Base-by-base conservation (phyloP, 2,888 invertebrate genomes). In the Glaucopsyche alexis region DNA sequence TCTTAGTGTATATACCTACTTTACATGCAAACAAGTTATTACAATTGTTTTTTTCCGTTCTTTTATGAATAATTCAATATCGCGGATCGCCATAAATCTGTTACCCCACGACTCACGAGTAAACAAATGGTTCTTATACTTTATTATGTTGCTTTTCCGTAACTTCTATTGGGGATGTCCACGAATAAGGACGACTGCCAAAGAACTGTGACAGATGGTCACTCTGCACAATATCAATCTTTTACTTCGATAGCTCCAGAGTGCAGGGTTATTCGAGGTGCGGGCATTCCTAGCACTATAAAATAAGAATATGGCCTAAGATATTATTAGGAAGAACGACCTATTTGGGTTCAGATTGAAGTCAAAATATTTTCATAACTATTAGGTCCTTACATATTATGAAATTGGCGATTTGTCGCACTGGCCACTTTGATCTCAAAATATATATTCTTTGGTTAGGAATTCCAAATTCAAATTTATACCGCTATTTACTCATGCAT, bases 51-150 rank as follows among this genome's bases (percentile, higher is more conserved):
- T 60, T 60, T 60, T 29, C 60, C 11, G 60, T 11, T 29, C 14
- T 60, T 60, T 29, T 38, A 55, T 60, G 60, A 60, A 60, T 60
- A 29, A 60, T 60, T 29, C 60, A 38, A 60, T 60, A 60, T 13
- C 29, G 13, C 29, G 38, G 29, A 60, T 13, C 29, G 13, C 29
- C 14, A 60, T 38, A 60, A 60, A 60, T 60, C 60, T 38, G 60
- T 29, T 29, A 60, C 60, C 38, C 14, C 14, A 38, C 60, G 11
- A 55, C 38, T 7, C 14, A 38, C 60, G 11, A 55, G 55, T 13
- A 60, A 29, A 60, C 60, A 29, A 60, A 38, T 60, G 29, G 60
- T 38, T 60, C 19, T 60, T 14, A 60, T 60, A 60, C 60, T 29
- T 60, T 29, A 38, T 38, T 38, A 38, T 4, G 47, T 60, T 14